phyloP scores from a whole-genome alignment of 2,888 invertebrate genomes.

The Andrena haemorrhoa region DNA sequence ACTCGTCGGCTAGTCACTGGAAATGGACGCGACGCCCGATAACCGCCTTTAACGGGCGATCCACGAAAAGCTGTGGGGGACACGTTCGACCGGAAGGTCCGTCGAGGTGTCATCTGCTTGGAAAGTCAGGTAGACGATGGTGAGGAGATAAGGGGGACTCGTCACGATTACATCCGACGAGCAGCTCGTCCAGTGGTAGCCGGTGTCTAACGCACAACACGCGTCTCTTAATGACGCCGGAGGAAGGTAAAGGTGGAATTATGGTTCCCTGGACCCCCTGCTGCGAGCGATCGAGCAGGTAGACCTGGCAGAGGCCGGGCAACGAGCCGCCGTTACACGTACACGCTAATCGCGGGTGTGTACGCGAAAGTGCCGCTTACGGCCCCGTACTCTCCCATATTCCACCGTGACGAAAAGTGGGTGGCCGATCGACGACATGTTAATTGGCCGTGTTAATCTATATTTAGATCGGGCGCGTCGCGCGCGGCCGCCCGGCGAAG shows the following conservation, averaged over 20 bases:
- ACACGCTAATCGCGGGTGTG: conserved; percentile 54
- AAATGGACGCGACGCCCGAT: conserved; percentile 33
- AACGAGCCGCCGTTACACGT: conserved; percentile 48
- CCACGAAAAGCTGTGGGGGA: conserved; percentile 3
- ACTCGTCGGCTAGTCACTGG: conserved; percentile 36
- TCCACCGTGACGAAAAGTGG: conserved; percentile 42
- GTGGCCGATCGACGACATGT: conserved; percentile 50
- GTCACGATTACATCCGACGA: conserved; percentile 61
- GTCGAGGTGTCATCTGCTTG: conserved; percentile 65
- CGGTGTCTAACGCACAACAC: conserved; percentile 65
- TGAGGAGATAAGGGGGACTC: conserved; percentile 59
- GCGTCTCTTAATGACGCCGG: conserved; percentile 68
- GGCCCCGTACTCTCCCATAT: conserved; percentile 24
- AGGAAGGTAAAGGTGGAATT: conserved; percentile 70
- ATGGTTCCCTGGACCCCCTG: conserved; percentile 66
- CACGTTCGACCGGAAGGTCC: conserved; percentile 25
- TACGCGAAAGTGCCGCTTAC: conserved; percentile 49
- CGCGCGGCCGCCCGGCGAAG: background rate
- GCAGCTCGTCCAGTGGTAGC: conserved; percentile 55
- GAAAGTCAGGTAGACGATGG: conserved; percentile 67
- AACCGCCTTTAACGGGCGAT: conserved; percentile 36
- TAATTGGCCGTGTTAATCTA: conserved; percentile 50
- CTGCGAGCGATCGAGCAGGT: conserved; percentile 69
- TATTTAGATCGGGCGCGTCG: conserved; percentile 21
- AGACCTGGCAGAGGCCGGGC: conserved; percentile 51